These are phyloP conservation scores for Lasioglossum pauxillum DNA, from an alignment of 2,888 invertebrate genomes.

Conservation along the genomic window DNA sequence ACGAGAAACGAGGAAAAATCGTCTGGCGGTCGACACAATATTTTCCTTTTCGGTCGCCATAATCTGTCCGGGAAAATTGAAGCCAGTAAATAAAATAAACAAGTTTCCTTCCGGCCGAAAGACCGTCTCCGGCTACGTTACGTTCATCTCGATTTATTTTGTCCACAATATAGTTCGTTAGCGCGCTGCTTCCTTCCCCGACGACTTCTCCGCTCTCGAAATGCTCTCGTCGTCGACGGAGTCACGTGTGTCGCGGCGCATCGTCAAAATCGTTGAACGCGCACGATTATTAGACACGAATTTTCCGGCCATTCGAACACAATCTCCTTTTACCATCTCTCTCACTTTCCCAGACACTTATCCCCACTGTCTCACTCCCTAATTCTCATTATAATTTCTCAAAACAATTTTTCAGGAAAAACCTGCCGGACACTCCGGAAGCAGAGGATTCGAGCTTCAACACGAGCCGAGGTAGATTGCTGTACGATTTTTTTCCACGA, in stretches of 20 bases:
- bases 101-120: constrained; percentile 29
- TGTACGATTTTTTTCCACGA: background rate
- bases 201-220: constrained; percentile 18
- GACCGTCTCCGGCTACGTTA: constrained; percentile 4
- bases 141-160: constrained; percentile 45
- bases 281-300: background rate
- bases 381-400: background rate
- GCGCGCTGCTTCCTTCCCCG: constrained; percentile 32
- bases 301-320: background rate
- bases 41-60: constrained; percentile 37
- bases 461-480: background rate
- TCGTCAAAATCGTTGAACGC: background rate
- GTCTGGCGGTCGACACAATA: background rate
- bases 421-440: rapidly evolving
- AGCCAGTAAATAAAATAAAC: constrained; percentile 54
- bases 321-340: background rate
- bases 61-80: constrained; percentile 49
- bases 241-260: background rate
- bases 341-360: background rate
- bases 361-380: background rate
- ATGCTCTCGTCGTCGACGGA: background rate
- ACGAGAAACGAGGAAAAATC: background rate
- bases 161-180: constrained; percentile 61
- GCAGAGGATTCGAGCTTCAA: background rate
- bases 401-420: background rate